These are phyloP conservation scores for Ariopsis seemanni DNA, from an alignment of 2,113 vertebrate species.

Conservation along the genomic window DNA sequence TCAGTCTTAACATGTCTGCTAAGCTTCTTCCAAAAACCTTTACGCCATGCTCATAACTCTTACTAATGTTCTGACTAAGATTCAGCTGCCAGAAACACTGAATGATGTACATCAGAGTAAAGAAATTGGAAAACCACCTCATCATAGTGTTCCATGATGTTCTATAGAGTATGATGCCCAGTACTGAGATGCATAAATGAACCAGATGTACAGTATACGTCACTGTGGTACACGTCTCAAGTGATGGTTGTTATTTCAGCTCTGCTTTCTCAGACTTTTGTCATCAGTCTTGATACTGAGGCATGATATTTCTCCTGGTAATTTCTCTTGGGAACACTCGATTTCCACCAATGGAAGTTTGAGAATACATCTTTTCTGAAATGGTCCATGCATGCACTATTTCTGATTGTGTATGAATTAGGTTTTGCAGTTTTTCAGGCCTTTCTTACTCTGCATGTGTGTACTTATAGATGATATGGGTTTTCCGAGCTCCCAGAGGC, in stretches of 20 bases:
- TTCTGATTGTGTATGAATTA: slow-evolving; percentile 6
- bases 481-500: slow-evolving; percentile 38
- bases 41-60: slow-evolving; percentile 34
- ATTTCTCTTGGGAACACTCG: slow-evolving; percentile 39
- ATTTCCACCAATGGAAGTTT: background rate
- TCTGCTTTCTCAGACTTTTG: slow-evolving; percentile 15
- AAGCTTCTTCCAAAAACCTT: slow-evolving; percentile 31
- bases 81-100: slow-evolving; percentile 38
- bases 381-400: slow-evolving; percentile 12
- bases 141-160: slow-evolving; percentile 24
- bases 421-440: background rate
- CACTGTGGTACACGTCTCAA: slow-evolving; percentile 37
- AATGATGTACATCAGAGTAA: slow-evolving; percentile 29
- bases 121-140: slow-evolving; percentile 38
- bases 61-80: slow-evolving; percentile 36
- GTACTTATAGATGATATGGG: slow-evolving; percentile 31
- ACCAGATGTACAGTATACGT: slow-evolving; percentile 42
- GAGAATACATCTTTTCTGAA: slow-evolving; percentile 18
- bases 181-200: slow-evolving; percentile 31
- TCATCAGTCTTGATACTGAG: slow-evolving; percentile 17
- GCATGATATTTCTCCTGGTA: slow-evolving; percentile 3
- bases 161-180: slow-evolving; percentile 33
- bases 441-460: slow-evolving; percentile 7
- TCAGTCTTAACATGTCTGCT: slow-evolving; percentile 23
- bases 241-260: slow-evolving; percentile 24